Evolutionary conservation across 1,140 invertebrate genomes (phyloP), one percentile per base, ranked within the genome.

Genomic region (Pygmarrhopalites habei): DNA sequence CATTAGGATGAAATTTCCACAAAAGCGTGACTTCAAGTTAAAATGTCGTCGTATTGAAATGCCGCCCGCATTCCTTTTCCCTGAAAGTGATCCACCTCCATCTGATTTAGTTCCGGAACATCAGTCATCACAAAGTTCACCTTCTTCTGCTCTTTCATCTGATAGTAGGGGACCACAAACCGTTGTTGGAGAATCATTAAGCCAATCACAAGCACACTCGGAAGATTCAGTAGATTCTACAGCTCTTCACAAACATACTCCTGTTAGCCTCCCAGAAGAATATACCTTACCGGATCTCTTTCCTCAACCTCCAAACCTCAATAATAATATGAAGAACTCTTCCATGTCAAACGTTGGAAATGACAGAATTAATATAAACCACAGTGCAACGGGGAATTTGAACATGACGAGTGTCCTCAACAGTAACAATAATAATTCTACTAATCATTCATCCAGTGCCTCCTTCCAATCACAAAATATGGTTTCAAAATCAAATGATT

Each of bases 21-120:
- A 71, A 87, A 85, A n/a, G n/a, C n/a, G n/a, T n/a, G n/a, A n/a
- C n/a, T n/a, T n/a, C n/a, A n/a, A n/a, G n/a, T n/a, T n/a, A n/a
- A n/a, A n/a, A n/a, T n/a, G n/a, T 71, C 78, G 86, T 56, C 77
- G 85, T 46, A 90, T 86, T 70, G 88, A 89, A 76, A 87, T 90
- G 84, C 86, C 87, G 32, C 86, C 87, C 19, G 82, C 85, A 21
- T 89, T 88, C 73, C 77, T 89, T 41, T 89, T 89, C 74, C 85
- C 86, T 23, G 87, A 89, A 76, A 84, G 82, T 71, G 84, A 86
- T 71, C 79, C 81, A 55, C 82, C 81, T 39, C 81, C 80, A 43
- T 80, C 81, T 7, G 78, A 79, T 75, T 77, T 83, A 60, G 74
- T 82, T 70, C 76, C 76, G 1, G 78, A 79, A 43, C 74, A 55